Percentiles rank a stretch among this genome's conserved stretches.
Evolutionary conservation across 2,113 vertebrate genomes (phyloP).

Genomic region (Podarcis cretensis): DNA sequence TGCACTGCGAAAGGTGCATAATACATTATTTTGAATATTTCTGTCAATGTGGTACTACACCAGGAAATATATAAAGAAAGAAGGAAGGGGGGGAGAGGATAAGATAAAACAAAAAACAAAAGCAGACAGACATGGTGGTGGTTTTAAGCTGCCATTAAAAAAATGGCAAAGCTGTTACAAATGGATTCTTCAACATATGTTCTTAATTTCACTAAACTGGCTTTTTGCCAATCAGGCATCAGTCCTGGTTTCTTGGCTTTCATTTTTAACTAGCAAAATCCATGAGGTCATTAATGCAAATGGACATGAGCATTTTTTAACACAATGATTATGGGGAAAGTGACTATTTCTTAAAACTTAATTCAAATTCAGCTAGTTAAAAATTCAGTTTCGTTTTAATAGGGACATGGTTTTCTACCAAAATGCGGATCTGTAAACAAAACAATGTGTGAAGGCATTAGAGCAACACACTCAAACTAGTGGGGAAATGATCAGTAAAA

Average conservation of each 20-base stretch:
- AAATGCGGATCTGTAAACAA: slow-evolving; percentile 62
- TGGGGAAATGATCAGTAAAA: slow-evolving; percentile 18
- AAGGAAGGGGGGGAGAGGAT: neutral
- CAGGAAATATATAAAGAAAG: slow-evolving; percentile 43
- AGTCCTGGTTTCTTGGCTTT: slow-evolving; percentile 79
- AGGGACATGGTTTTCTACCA: slow-evolving; percentile 60
- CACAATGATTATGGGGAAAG: slow-evolving; percentile 71
- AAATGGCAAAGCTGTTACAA: slow-evolving; percentile 83
- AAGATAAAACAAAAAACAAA: slow-evolving; percentile 28
- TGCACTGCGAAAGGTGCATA: slow-evolving; percentile 52
- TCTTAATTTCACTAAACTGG: slow-evolving; percentile 83
- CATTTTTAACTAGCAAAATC: slow-evolving; percentile 82
- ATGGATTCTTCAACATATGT: slow-evolving; percentile 84
- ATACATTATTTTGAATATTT: slow-evolving; percentile 67
- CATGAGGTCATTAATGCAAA: slow-evolving; percentile 81
- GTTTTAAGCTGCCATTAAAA: slow-evolving; percentile 71
- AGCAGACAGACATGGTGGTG: slow-evolving; percentile 77
- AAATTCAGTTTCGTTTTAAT: slow-evolving; percentile 45
- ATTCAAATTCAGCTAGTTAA: slow-evolving; percentile 43
- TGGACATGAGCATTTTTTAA: slow-evolving; percentile 69
- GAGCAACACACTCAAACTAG: slow-evolving; percentile 57
- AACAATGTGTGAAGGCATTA: slow-evolving; percentile 62
- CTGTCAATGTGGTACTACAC: slow-evolving; percentile 61
- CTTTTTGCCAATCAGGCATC: slow-evolving; percentile 79
- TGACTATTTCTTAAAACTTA: slow-evolving; percentile 70